phyloP scores from a whole-genome alignment of 2,888 invertebrate genomes.

The Epirrhoe tristata region DNA sequence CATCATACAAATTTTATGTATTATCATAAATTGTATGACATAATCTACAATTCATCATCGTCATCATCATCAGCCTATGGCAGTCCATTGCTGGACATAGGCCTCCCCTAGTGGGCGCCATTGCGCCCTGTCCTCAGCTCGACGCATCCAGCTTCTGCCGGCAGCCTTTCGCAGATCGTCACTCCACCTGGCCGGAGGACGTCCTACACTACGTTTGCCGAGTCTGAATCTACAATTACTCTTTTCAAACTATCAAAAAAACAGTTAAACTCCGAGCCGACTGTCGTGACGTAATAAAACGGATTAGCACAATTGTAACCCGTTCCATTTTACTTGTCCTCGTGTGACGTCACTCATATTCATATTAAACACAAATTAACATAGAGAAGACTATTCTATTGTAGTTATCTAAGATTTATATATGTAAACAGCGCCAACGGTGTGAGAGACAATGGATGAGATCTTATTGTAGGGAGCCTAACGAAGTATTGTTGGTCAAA shows the following conservation, averaged over 20 bases:
- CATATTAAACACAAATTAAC: conserved; percentile 83
- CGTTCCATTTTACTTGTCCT: conserved; percentile 44
- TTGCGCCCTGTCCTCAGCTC: no score
- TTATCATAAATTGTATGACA: no score
- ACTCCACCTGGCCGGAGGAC: no score
- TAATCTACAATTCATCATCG: no score
- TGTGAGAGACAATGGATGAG: conserved; percentile 60
- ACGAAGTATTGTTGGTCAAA: conserved; percentile 74
- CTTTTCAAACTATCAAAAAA: conserved; percentile 10
- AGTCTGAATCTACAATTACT: no score
- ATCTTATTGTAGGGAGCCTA: conserved; percentile 56
- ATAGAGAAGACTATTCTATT: conserved; percentile 74
- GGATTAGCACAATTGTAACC: conserved; percentile 64
- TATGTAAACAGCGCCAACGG: conserved; percentile 77
- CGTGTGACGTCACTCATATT: conserved; percentile 58
- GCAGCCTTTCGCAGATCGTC: no score
- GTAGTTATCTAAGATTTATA: conserved; percentile 76
- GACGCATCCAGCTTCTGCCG: no score
- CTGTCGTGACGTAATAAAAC: conserved; percentile 78
- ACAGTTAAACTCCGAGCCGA: conserved; percentile 41
- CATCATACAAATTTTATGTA: no score
- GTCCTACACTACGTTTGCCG: no score
- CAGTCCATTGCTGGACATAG: no score
- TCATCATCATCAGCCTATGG: no score
- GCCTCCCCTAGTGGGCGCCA: no score